A percentile compares a stretch with the other conserved stretches of the same genome.
Evolutionary conservation across 1,140 invertebrate species (phyloP).

Genomic region (Eufriesea mexicana): DNA sequence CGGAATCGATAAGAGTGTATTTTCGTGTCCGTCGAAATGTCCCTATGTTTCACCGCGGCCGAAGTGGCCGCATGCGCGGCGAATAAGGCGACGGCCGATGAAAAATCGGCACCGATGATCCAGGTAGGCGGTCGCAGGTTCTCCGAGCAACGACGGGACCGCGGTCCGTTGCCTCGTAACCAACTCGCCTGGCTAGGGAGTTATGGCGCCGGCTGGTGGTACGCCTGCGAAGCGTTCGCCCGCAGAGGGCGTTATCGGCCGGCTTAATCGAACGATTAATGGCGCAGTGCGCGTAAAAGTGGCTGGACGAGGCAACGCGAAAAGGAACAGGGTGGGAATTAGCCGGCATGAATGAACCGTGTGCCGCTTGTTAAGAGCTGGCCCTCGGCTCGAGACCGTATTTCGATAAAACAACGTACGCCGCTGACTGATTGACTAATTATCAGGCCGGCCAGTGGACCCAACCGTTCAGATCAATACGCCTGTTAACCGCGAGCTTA

Average conservation of each 20-base stretch:
- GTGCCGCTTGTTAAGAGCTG: conserved; percentile 64
- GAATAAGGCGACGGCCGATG: conserved; percentile 16
- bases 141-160: not conserved
- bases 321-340: conserved; percentile 47
- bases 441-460: conserved; percentile 58
- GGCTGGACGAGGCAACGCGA: conserved; percentile 52
- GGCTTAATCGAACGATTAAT: conserved; percentile 75
- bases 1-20: conserved; percentile 55
- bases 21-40: conserved; percentile 47
- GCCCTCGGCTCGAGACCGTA: conserved; percentile 30
- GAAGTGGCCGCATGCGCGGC: not conserved
- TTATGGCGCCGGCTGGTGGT: conserved; percentile 57
- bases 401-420: conserved; percentile 62
- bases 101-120: conserved; percentile 58
- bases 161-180: not conserved
- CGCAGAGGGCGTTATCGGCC: conserved; percentile 66
- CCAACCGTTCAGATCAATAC: conserved; percentile 56
- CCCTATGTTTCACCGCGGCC: conserved; percentile 25
- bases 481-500: not conserved
- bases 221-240: conserved; percentile 43
- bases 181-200: conserved; percentile 49
- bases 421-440: conserved; percentile 73
- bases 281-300: conserved; percentile 67
- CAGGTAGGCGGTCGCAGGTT: conserved; percentile 64
- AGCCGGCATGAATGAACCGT: conserved; percentile 54